Base-by-base conservation (phyloP, 64 coral and sea anemone genomes). In the Stylophora pistillata region DNA sequence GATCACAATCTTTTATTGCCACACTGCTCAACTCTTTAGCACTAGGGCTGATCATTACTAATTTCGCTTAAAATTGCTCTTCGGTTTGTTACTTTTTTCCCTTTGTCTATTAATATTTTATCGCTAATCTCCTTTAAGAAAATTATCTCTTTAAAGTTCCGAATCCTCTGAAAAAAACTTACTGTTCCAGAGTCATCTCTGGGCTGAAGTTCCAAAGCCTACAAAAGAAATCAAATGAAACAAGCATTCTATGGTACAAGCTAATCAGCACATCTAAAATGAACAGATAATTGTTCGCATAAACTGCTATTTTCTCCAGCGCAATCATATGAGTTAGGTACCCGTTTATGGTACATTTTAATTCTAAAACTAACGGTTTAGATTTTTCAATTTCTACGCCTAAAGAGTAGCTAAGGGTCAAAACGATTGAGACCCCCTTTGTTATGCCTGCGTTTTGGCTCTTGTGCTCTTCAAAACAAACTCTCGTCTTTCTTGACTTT, bases 121-220 rank as follows among this genome's bases (percentile, higher is more conserved):
- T 66, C 17, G 21, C 9, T 66, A 5, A 9, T 21, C 2, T 66
- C 7, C 9, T n/a, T 0, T 25, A 66, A 21, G 71, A 86, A 17
- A 71, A 13, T n/a, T 52, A 32, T 4, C 15, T 17, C 1, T 12
- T 15, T 31, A n/a, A 13, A 25, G 26, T 83, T 30, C 33, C 16
- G 31, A 65, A 9, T 29, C 57, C 26, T 2, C 77, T 21, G 18
- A 9, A 25, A 59, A 4, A 10, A 21, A 31, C 75, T 63, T 54
- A 69, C 59, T 15, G 55, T 78, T 41, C 72, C 61, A 9, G 73
- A 89, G 18, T 78, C 41, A 29, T 72, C 57, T 56, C 27, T 75
- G 58, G 68, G 73, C 55, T 75, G 80, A 52, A 83, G 80, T 18
- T 83, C 31, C 61, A 83, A 83, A 25, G 61, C 80, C 80, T 83